Conservation (phyloP, 2,113 vertebrate species). For the Oryctolagus cuniculus region DNA sequence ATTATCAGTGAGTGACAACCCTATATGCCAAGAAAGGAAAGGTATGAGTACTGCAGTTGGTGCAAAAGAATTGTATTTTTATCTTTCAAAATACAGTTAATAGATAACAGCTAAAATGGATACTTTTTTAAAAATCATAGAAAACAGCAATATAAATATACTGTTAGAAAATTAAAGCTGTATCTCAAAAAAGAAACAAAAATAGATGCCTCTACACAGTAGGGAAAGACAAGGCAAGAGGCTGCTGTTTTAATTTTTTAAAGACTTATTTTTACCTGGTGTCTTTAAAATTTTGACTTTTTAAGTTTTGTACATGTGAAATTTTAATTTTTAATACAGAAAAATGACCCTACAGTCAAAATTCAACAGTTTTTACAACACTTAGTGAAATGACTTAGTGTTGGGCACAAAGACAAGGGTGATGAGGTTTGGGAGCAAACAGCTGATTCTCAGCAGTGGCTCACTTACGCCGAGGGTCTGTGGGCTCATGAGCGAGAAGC, state of each 20-base stretch:
- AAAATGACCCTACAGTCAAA: conserved; percentile 11
- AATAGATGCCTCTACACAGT: background rate
- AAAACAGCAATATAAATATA: background rate
- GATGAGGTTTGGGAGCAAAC: background rate
- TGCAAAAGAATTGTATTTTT: background rate
- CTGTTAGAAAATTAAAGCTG: background rate
- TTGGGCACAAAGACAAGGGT: conserved; percentile 14
- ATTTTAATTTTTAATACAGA: conserved; percentile 36
- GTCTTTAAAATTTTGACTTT: background rate
- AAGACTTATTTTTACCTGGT: background rate
- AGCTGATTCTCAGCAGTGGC: background rate
- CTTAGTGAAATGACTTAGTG: background rate
- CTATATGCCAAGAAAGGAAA: background rate
- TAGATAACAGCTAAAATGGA: background rate
- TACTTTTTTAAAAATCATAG: background rate
- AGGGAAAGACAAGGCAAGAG: background rate
- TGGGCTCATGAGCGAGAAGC: background rate
- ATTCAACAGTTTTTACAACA: background rate
- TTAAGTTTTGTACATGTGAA: background rate
- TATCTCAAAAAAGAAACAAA: background rate
- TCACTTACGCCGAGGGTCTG: background rate
- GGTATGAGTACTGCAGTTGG: background rate
- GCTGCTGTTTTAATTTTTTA: background rate
- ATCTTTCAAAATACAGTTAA: background rate
- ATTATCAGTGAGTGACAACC: background rate